Evolutionary conservation across 2,113 vertebrate genomes (phyloP).

Genomic region (Fulica atra): DNA sequence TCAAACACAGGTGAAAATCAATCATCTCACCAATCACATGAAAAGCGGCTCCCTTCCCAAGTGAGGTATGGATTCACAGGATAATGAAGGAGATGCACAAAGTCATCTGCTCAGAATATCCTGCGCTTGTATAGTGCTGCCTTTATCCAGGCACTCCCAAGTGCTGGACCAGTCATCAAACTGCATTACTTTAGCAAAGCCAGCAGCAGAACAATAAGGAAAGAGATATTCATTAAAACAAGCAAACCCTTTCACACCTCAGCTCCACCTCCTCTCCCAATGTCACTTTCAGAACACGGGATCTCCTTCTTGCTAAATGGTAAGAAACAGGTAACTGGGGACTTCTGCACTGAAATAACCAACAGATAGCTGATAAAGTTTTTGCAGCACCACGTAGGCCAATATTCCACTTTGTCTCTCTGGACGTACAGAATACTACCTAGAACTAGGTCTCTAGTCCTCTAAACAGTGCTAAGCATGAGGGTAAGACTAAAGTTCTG

Average conservation of each 20-base stretch:
- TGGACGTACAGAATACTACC: background rate
- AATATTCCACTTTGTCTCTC: background rate
- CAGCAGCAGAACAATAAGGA: background rate
- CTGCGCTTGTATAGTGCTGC: background rate
- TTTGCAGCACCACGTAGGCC: background rate
- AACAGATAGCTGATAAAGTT: background rate
- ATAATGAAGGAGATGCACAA: constrained; percentile 19
- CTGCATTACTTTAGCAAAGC: background rate
- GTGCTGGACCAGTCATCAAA: background rate
- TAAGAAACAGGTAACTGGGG: background rate
- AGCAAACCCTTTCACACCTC: background rate
- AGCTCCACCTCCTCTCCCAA: rapidly evolving
- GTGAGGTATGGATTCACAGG: background rate
- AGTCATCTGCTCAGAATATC: background rate
- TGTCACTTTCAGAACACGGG: background rate
- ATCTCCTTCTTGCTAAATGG: background rate
- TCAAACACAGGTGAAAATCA: constrained; percentile 40
- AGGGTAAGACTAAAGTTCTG: background rate
- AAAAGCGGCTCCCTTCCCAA: background rate
- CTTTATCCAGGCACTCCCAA: background rate
- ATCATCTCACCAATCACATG: constrained; percentile 3
- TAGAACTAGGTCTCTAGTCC: background rate
- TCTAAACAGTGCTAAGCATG: background rate
- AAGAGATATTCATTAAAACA: background rate
- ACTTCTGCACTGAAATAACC: background rate